Evolutionary conservation across 2,113 vertebrate genomes (phyloP).

Genomic region (Catharus minimus): DNA sequence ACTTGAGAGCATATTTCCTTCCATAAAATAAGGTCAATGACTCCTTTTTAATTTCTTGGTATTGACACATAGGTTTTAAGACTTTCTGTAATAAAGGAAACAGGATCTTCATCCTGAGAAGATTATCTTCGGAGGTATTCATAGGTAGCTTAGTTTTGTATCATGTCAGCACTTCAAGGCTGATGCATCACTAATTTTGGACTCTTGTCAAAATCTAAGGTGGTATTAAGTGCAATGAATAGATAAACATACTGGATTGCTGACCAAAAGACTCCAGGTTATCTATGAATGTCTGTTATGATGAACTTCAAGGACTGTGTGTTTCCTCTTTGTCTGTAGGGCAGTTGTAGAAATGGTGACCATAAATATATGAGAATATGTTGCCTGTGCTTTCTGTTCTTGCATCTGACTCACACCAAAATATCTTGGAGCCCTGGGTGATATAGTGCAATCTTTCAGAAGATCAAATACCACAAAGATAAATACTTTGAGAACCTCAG

Average conservation of each 20-base stretch:
- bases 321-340: neutral
- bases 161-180: neutral
- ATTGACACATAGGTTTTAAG: neutral
- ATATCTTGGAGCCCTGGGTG: neutral
- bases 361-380: neutral
- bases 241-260: neutral
- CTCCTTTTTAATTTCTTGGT: neutral
- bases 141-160: neutral
- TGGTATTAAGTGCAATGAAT: neutral
- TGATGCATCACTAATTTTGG: neutral
- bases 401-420: neutral
- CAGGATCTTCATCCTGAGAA: neutral
- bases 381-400: neutral
- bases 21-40: neutral
- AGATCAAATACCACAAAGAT: neutral
- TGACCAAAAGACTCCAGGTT: neutral
- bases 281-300: neutral
- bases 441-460: neutral
- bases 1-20: neutral
- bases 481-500: neutral
- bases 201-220: neutral
- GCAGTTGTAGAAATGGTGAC: fast-evolving
- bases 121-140: neutral
- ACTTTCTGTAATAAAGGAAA: neutral
- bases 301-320: neutral